Percentiles rank a stretch among this genome's conserved stretches.
These are phyloP conservation scores for Schizopygopsis malacanthus DNA, from an alignment of 2,797 vertebrate genomes.

Conservation along the genomic window DNA sequence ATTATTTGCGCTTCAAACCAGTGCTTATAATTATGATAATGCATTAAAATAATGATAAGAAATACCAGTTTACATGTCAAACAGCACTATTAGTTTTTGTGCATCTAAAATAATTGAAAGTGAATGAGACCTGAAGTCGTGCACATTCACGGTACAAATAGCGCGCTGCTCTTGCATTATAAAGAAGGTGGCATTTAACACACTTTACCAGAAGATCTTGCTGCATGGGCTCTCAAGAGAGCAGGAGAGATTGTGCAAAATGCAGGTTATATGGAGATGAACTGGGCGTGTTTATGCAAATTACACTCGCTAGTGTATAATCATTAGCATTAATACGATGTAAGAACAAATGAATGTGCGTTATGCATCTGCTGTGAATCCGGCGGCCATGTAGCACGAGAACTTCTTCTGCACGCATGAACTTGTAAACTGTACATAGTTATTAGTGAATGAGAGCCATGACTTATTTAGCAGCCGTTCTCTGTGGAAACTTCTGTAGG, in stretches of 20 bases:
- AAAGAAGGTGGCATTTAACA: no score
- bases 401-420: background rate
- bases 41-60: background rate
- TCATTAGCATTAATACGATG: background rate
- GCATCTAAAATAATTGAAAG: background rate
- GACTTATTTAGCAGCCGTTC: slow-evolving; percentile 8
- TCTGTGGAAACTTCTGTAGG: slow-evolving; percentile 5
- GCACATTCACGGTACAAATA: no score
- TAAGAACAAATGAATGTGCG: background rate
- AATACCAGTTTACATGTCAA: background rate
- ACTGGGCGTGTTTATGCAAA: background rate
- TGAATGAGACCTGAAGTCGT: background rate
- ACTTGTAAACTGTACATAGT: background rate
- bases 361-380: background rate
- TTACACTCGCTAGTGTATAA: background rate
- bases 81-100: background rate
- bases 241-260: background rate
- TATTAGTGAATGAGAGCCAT: slow-evolving; percentile 10
- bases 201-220: background rate
- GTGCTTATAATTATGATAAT: background rate
- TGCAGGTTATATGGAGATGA: background rate
- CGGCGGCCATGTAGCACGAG: no score
- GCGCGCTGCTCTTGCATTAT: no score
- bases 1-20: background rate
- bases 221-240: background rate